Conservation (phyloP, 2,113 vertebrate genomes). For the Columbina picui region DNA sequence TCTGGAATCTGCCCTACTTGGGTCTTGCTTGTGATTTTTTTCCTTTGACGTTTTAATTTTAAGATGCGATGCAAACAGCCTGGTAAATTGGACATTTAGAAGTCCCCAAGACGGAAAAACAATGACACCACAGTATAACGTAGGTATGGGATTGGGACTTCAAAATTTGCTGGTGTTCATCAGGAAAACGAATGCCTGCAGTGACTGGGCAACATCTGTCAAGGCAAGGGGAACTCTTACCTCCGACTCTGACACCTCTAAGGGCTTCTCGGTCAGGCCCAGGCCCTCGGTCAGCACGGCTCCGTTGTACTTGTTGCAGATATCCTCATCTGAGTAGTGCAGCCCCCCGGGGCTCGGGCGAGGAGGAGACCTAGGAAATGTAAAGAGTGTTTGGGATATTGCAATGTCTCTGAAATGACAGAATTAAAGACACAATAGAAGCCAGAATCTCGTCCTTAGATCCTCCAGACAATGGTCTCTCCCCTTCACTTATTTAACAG, state of each 20-base stretch:
- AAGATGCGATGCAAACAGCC: neutral
- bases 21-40: neutral
- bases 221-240: slow-evolving; percentile 64
- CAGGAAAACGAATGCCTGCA: neutral
- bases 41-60: neutral
- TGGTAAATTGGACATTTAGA: neutral
- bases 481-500: neutral
- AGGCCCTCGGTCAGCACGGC: slow-evolving; percentile 85
- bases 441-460: neutral
- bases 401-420: neutral
- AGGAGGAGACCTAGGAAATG: slow-evolving; percentile 86
- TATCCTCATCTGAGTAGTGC: slow-evolving; percentile 94
- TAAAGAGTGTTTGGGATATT: neutral
- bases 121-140: neutral
- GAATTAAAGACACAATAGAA: neutral
- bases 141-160: neutral
- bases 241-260: slow-evolving; percentile 91
- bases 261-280: slow-evolving; percentile 87
- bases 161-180: neutral
- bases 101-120: neutral
- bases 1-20: neutral
- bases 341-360: slow-evolving; percentile 93
- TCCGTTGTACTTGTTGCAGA: slow-evolving; percentile 93
- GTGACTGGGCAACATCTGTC: neutral
- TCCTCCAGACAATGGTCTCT: neutral